Conservation (phyloP, 1,140 invertebrate species). For the Octopus bimaculoides region DNA sequence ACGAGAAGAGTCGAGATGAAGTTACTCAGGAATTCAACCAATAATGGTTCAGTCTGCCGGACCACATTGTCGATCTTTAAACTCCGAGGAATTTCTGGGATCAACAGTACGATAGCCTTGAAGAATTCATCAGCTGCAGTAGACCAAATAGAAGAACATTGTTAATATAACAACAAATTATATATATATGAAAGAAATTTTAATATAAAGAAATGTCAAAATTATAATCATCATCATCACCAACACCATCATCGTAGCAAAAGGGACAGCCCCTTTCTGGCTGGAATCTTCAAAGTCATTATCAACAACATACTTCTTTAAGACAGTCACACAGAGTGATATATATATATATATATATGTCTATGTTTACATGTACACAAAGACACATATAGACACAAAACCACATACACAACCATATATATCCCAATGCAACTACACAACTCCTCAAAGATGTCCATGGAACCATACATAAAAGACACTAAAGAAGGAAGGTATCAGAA, state of each 20-base stretch:
- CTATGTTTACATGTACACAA: too few species aligned
- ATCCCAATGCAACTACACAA: too few species aligned
- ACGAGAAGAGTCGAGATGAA: slow-evolving; percentile 82
- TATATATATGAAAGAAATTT: background rate
- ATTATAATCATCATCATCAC: background rate
- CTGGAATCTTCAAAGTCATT: background rate
- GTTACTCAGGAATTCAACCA: slow-evolving; percentile 67
- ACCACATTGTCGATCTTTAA: slow-evolving; percentile 75
- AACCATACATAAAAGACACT: background rate
- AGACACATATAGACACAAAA: too few species aligned
- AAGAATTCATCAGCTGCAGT: slow-evolving; percentile 86
- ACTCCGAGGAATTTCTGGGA: slow-evolving; percentile 75
- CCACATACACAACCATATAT: too few species aligned
- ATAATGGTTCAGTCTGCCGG: slow-evolving; percentile 70
- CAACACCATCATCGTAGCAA: background rate
- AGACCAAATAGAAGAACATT: background rate
- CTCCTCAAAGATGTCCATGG: background rate
- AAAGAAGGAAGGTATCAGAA: background rate
- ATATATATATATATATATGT: too few species aligned
- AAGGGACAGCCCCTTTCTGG: background rate
- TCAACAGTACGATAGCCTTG: slow-evolving; percentile 77
- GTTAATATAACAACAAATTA: background rate
- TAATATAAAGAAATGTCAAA: background rate
- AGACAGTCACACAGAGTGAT: background rate
- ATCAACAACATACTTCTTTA: background rate